Base-by-base conservation (phyloP, 2,888 invertebrate genomes). In the Apamea crenata region DNA sequence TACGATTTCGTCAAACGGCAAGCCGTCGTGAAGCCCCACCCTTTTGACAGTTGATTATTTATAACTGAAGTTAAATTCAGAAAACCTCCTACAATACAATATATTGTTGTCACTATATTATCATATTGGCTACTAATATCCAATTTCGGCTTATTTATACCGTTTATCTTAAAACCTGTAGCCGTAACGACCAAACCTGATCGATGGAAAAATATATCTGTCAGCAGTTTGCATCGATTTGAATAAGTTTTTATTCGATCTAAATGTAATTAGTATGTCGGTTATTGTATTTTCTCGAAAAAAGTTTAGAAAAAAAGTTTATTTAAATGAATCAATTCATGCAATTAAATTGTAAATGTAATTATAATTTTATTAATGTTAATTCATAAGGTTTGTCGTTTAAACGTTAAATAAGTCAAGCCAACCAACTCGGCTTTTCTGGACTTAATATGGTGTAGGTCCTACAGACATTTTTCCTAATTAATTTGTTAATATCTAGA, bases 401-500 rank as follows among this genome's bases (percentile, higher is more conserved):
- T 1, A 25, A 29, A 10, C 21, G 1, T 32, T 44, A 12, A 5
- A 4, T 59, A 59, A 59, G 56, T 14, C n/a, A 12, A 67, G 29
- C 25, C 8, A 61, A 61, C 36, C 2, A 56, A 71, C 18, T 61
- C 7, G 2, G 10, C 18, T 63, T 61, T 82, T n/a, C 25, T 50
- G 18, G n/a, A 8, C 53, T 16, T 36, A 36, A 25, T 32, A 10
- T 36, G 14, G 16, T n/a, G 32, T 72, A 68, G 12, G 36, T 63
- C 29, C 29, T 44, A 65, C 56, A 40, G 59, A 79, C 56, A 70
- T 53, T 79, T 80, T 81, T 82, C 68, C 21, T 25, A 53, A 40
- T 56, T 78, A 80, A 87, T 85, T 82, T 70, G 50, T 83, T 81
- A 87, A 82, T 77, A 84, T 84, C 83, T 75, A n/a, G 36, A 65